These are phyloP conservation scores for Pseudococcus jackbeardsleyi DNA, from an alignment of 2,888 invertebrate genomes.

Conservation along the genomic window DNA sequence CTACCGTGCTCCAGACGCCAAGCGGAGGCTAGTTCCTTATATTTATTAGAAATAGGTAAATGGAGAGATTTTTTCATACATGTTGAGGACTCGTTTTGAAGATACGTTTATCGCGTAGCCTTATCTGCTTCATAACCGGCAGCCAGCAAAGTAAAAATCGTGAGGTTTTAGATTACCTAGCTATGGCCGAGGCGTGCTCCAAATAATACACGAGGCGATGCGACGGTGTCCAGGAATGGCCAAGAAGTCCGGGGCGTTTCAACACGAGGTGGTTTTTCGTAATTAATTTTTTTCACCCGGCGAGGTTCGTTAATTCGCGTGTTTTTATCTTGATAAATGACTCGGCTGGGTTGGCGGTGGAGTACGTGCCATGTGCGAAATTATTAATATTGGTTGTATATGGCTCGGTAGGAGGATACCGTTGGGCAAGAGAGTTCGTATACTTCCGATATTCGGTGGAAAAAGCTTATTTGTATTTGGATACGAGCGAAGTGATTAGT, in stretches of 20 bases:
- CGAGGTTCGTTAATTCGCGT: neutral
- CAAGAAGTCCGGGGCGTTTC: neutral
- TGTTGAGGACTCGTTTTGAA: neutral
- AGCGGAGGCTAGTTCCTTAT: neutral
- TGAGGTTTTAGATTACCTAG: neutral
- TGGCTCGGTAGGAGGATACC: neutral
- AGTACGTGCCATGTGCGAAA: neutral
- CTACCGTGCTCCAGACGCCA: neutral
- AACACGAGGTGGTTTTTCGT: constrained; percentile 12
- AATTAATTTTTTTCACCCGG: neutral
- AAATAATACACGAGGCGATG: neutral
- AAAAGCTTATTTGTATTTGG: neutral
- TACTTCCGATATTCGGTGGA: neutral
- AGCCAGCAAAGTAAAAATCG: neutral
- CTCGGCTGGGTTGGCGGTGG: neutral
- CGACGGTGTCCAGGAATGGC: neutral
- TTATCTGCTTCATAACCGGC: neutral
- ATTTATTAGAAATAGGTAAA: constrained; percentile 22
- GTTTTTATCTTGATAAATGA: neutral
- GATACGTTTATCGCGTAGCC: neutral
- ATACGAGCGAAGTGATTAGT: neutral
- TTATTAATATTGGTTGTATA: neutral
- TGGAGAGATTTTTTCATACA: neutral
- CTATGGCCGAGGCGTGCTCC: neutral
- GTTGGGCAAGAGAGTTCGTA: no score